Conservation (phyloP, 2,113 vertebrate genomes). For the Spheniscus mendiculus region DNA sequence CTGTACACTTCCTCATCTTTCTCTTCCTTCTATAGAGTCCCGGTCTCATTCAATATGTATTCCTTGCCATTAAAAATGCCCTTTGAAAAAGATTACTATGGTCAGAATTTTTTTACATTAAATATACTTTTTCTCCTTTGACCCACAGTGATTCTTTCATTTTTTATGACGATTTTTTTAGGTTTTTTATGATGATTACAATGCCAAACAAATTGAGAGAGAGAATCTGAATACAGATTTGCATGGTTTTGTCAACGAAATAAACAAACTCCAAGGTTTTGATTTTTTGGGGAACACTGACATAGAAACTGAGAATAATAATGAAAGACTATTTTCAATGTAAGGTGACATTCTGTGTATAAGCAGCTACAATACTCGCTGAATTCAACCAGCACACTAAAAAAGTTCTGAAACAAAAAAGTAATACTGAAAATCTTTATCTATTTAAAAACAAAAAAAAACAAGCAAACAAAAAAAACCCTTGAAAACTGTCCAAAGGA, state of each 20-base stretch:
- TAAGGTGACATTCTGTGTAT: not conserved
- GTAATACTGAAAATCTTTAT: not conserved
- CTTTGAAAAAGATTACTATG: conserved; percentile 3
- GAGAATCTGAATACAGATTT: conserved; percentile 43
- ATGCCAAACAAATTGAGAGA: conserved; percentile 51
- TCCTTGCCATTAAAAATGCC: conserved; percentile 6
- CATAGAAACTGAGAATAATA: not conserved
- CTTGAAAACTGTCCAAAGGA: conserved; percentile 22
- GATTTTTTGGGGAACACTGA: not conserved
- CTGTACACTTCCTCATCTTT: not conserved
- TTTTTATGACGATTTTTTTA: not conserved
- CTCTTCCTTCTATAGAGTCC: not conserved
- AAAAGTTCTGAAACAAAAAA: conserved; percentile 28
- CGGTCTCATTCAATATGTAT: not conserved
- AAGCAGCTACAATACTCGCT: not conserved
- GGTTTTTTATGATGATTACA: conserved; percentile 37
- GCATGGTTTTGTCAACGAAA: conserved; percentile 31
- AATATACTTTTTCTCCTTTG: conserved; percentile 29
- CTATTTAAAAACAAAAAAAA: not conserved
- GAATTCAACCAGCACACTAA: not conserved
- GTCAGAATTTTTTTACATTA: conserved; percentile 14
- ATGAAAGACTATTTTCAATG: not conserved
- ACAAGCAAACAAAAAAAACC: not conserved
- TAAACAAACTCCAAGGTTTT: conserved; percentile 22
- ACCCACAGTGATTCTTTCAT: conserved; percentile 46